These are phyloP conservation scores for Cremastinae sp. DNA, from an alignment of 2,888 invertebrate genomes.

Conservation along the genomic window DNA sequence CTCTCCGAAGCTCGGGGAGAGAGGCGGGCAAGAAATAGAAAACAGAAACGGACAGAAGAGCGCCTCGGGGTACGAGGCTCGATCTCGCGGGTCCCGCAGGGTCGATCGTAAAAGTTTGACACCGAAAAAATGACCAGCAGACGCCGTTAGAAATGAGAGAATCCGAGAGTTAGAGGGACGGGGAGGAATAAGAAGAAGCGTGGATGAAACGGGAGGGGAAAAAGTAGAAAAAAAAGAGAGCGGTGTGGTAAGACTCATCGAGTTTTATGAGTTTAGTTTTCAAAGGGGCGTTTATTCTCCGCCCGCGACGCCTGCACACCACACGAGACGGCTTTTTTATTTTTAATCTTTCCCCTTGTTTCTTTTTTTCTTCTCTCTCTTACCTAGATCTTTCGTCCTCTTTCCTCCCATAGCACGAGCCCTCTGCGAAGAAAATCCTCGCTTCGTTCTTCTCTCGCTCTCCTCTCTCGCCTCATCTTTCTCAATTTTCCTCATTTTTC, in stretches of 20 bases:
- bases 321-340: conserved; percentile 53
- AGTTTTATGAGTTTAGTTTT: conserved; percentile 69
- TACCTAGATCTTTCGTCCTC: not conserved
- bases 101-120: conserved; percentile 69
- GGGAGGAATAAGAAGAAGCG: conserved; percentile 24
- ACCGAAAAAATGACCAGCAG: conserved; percentile 63
- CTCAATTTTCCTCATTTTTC: too few relatives aligned
- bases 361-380: conserved; percentile 26
- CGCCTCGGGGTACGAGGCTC: conserved; percentile 48
- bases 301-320: conserved; percentile 60
- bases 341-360: conserved; percentile 41
- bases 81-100: conserved; percentile 57
- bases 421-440: too few relatives aligned
- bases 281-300: conserved; percentile 62
- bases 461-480: too few relatives aligned
- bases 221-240: conserved; percentile 49
- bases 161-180: conserved; percentile 18
- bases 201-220: conserved; percentile 13
- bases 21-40: conserved; percentile 15
- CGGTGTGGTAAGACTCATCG: conserved; percentile 66
- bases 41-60: conserved; percentile 24
- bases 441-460: too few relatives aligned
- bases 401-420: too few relatives aligned
- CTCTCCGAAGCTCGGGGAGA: not conserved
- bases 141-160: conserved; percentile 40